Evolutionary conservation across 2,888 invertebrate species (phyloP), one percentile per base, ranked within the genome.

Genomic region (Theristus sp.): DNA sequence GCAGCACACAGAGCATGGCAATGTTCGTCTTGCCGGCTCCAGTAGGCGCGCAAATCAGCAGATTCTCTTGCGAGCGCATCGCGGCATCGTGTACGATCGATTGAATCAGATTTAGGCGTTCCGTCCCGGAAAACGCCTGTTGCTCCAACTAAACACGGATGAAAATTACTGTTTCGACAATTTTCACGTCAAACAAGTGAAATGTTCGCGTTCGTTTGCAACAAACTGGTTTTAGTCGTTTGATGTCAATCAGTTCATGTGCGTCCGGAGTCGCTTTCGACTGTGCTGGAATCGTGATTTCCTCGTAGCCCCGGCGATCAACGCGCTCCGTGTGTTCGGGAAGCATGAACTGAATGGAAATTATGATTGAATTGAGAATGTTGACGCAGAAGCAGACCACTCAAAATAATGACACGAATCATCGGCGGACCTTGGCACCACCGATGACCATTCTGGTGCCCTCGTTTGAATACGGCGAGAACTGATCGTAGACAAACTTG

Each of bases 11-110:
- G 56, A 99, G 76, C 79, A 99, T 81, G 0, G 98, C 98, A 60
- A 98, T 89, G 74, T 99, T 99, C 0, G 98, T 99, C 78, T 99
- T 99, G 30, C 98, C 98, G 0, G 96, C 94, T 2, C 98, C 98
- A 0, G 98, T 99, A 0, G 98, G 98, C 0, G 98, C 98, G 76
- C 96, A 96, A 61, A 99, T 89, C 59, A 99, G 77, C 69, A 99
- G 80, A 76, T 99, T 99, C 74, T 98, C 91, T 73, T 94, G 93
- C 1, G 88, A 89, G 69, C 87, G 84, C 77, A 96, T 98, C 0
- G 98, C 98, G 0, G 89, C 84, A 63, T 89, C 84, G 75, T 85
- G 98, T 0, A 99, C 96, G 56, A 94, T 85, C 0, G 89, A 88
- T 75, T 99, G 98, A 67, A 99, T 94, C 60, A 86, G 81, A 76